Percentiles rank a stretch among this genome's conserved stretches.
Evolutionary conservation across 2,797 vertebrate genomes (phyloP).

Genomic region (Xenentodon cancila): DNA sequence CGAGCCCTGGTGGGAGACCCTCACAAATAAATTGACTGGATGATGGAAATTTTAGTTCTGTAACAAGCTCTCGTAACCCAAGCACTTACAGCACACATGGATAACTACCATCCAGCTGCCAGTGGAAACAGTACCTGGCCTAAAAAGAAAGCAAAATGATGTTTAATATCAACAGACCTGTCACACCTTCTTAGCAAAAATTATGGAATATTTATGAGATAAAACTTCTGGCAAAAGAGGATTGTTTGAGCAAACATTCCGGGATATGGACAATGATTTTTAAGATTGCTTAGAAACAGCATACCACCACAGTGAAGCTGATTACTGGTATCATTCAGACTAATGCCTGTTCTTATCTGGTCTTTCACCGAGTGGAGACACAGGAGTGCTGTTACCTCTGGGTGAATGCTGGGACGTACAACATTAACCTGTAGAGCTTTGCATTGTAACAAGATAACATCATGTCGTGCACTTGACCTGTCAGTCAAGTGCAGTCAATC

Average conservation of each 20-base stretch:
- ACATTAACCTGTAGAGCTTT: no score
- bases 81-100: constrained; percentile 35
- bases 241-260: constrained; percentile 1
- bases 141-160: constrained; percentile 35
- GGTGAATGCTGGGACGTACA: background rate
- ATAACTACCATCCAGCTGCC: constrained; percentile 37
- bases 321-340: constrained; percentile 27
- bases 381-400: background rate
- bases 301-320: constrained; percentile 21
- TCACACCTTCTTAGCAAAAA: constrained; percentile 19
- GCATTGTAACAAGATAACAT: no score
- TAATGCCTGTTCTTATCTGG: constrained; percentile 22
- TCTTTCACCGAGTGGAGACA: constrained; percentile 29
- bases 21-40: constrained; percentile 59
- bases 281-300: constrained; percentile 17
- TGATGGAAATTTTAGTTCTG: constrained; percentile 52
- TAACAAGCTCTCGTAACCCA: constrained; percentile 54
- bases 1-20: constrained; percentile 34
- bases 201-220: constrained; percentile 21
- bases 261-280: constrained; percentile 12
- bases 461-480: background rate
- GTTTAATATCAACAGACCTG: constrained; percentile 20
- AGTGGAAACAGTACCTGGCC: constrained; percentile 36
- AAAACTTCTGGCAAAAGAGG: constrained; percentile 6
- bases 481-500: background rate